These are phyloP conservation scores for Leptopilina drosophilae DNA, from an alignment of 2,888 invertebrate species.

Conservation along the genomic window DNA sequence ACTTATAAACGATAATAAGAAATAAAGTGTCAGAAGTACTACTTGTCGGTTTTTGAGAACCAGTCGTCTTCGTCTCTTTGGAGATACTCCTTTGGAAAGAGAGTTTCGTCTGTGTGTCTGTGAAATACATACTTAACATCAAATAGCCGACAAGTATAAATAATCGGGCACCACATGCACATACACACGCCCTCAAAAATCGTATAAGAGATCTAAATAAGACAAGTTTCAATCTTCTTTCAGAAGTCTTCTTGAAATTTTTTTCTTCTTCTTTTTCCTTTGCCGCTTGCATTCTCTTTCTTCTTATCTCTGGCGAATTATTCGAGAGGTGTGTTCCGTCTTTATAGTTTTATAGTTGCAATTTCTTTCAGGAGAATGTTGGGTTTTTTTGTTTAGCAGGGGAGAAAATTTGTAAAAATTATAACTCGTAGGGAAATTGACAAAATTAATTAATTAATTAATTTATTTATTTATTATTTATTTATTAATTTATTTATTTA, in stretches of 20 bases:
- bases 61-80: slow-evolving; percentile 1
- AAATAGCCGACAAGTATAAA: slow-evolving; percentile 18
- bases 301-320: slow-evolving; percentile 2
- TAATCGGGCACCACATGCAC: slow-evolving; percentile 21
- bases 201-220: slow-evolving; percentile 36
- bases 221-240: slow-evolving; percentile 30
- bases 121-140: too few species aligned
- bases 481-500: too few species aligned
- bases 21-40: slow-evolving; percentile 38
- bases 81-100: slow-evolving; percentile 22
- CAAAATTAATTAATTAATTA: too few species aligned
- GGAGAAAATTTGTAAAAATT: too few species aligned
- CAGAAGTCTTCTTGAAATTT: slow-evolving; percentile 12
- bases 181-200: slow-evolving; percentile 31
- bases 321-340: not conserved
- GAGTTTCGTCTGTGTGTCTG: not conserved
- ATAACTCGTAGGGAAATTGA: too few species aligned
- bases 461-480: too few species aligned
- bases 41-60: not conserved
- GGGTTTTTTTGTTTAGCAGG: too few species aligned
- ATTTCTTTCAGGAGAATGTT: too few species aligned
- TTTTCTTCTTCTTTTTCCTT: not conserved
- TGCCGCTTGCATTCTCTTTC: not conserved
- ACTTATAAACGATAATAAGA: slow-evolving; percentile 34
- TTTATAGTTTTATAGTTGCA: too few species aligned